These are phyloP conservation scores for Drosophila kikkawai DNA, from an alignment of 1,140 invertebrate genomes.

Conservation along the genomic window DNA sequence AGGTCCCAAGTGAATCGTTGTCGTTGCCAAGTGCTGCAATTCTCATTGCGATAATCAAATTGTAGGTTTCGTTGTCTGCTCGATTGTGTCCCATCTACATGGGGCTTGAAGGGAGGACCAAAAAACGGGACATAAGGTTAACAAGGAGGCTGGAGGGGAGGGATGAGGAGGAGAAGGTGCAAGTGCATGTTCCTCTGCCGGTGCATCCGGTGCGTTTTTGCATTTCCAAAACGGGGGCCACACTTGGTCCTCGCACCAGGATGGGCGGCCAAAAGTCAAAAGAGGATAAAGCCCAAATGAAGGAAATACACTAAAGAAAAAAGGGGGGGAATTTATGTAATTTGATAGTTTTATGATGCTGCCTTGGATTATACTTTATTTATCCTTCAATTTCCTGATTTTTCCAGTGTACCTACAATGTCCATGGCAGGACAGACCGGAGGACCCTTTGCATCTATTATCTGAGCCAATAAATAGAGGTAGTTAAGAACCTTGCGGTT, in stretches of 20 bases:
- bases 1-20: conserved; percentile 36
- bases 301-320: conserved; percentile 3
- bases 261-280: conserved; percentile 14
- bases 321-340: no score
- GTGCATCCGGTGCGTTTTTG: conserved; percentile 58
- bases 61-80: conserved; percentile 72
- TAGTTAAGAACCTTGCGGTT: conserved; percentile 82
- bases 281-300: not conserved
- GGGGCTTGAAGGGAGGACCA: not conserved
- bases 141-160: not conserved
- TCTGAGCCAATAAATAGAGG: conserved; percentile 80
- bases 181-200: conserved; percentile 5
- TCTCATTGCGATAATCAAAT: conserved; percentile 84
- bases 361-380: not conserved
- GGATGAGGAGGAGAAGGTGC: not conserved
- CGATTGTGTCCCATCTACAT: conserved; percentile 9
- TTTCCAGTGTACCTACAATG: not conserved
- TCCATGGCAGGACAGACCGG: not conserved
- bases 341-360: no score
- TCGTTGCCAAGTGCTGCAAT: conserved; percentile 70
- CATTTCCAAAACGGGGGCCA: conserved; percentile 32
- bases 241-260: conserved; percentile 24
- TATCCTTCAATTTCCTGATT: not conserved
- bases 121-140: not conserved
- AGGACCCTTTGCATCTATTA: conserved; percentile 61